Conservation (phyloP, 2,797 vertebrate species). For the Gallirallus australis region DNA sequence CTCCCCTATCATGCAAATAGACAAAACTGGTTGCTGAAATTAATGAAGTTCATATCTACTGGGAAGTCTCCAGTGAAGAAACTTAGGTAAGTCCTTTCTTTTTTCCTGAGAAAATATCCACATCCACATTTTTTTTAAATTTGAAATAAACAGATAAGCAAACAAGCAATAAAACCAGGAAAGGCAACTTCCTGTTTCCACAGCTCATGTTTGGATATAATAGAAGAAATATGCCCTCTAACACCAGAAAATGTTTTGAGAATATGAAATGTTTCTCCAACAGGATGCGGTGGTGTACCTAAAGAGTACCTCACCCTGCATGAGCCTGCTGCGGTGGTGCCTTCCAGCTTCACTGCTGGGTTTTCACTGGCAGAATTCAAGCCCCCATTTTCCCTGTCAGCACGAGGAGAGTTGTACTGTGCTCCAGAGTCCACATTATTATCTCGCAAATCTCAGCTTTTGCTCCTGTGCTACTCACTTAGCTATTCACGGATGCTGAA, state of each 20-base stretch:
- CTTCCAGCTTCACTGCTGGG: neutral
- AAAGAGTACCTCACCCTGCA: neutral
- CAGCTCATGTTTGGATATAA: neutral
- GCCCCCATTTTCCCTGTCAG: neutral
- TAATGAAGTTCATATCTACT: neutral
- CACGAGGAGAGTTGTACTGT: neutral
- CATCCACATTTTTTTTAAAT: neutral
- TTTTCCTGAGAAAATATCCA: neutral
- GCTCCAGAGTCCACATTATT: neutral
- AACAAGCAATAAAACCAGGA: neutral
- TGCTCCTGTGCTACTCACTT: neutral
- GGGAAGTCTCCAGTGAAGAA: neutral
- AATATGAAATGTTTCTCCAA: slow-evolving; percentile 10
- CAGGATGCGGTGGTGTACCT: neutral
- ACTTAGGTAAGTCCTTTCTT: neutral
- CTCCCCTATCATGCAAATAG: neutral
- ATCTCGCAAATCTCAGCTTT: neutral
- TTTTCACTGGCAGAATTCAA: neutral
- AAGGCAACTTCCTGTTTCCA: neutral
- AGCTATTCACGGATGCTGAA: neutral
- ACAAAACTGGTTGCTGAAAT: neutral
- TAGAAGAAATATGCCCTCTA: neutral
- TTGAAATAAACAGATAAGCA: neutral
- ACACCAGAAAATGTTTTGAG: slow-evolving; percentile 14
- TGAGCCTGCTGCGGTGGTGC: neutral